Conservation (phyloP, 2,797 vertebrate species). For the Micrastur ruficollis region DNA sequence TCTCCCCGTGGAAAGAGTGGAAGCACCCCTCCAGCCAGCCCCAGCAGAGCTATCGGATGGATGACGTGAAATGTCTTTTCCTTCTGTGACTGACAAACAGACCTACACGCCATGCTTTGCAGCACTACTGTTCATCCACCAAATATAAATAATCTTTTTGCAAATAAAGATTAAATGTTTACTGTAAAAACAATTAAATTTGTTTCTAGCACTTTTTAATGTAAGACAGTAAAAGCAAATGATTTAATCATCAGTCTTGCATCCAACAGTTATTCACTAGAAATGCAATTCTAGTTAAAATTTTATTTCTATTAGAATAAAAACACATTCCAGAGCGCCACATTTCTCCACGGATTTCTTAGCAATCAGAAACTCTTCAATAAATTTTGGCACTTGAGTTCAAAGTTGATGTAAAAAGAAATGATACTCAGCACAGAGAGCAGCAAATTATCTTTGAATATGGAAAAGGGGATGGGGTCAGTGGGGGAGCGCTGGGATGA, state of each 20-base stretch:
- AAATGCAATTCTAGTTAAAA: slow-evolving; percentile 22
- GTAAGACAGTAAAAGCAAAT: slow-evolving; percentile 42
- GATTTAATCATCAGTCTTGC: slow-evolving; percentile 35
- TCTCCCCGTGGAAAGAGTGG: not conserved
- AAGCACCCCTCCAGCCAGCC: not conserved
- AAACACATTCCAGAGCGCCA: not conserved
- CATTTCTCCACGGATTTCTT: not conserved
- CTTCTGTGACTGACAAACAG: not conserved
- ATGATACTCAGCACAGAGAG: not conserved
- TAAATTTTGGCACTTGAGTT: not conserved
- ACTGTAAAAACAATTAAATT: slow-evolving; percentile 61
- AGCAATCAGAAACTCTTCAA: not conserved
- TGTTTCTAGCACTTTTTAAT: slow-evolving; percentile 43
- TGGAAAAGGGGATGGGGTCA: not conserved
- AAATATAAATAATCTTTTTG: slow-evolving; percentile 35
- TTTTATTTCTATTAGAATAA: slow-evolving; percentile 33
- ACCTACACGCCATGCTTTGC: not conserved
- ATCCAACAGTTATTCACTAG: not conserved
- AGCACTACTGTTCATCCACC: not conserved
- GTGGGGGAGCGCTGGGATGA: not conserved
- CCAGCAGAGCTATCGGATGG: not conserved
- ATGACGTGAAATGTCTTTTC: not conserved
- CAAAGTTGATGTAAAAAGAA: not conserved
- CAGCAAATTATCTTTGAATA: not conserved
- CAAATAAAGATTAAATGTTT: slow-evolving; percentile 53